phyloP scores from a whole-genome alignment of 2,113 vertebrate species.

The Fregata magnificens region DNA sequence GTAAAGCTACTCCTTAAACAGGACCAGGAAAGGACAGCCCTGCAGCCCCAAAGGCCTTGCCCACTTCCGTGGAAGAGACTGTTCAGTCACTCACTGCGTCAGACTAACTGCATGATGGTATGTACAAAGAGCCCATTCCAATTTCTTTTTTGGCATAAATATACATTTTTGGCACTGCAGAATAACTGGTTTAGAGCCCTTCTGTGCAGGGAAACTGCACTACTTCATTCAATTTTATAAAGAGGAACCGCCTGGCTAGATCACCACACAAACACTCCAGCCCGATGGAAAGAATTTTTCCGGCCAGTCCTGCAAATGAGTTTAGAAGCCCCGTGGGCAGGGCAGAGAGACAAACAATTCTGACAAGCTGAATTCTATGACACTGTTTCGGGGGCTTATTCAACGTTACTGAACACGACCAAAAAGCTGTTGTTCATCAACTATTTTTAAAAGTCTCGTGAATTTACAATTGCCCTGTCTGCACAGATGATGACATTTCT shows the following conservation, averaged over 20 bases:
- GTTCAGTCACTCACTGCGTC: not conserved
- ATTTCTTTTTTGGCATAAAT: not conserved
- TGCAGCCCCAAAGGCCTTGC: not conserved
- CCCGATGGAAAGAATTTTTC: not conserved
- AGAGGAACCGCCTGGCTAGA: not conserved
- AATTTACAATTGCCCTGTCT: not conserved
- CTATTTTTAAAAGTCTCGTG: not conserved
- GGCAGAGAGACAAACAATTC: not conserved
- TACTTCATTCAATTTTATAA: not conserved
- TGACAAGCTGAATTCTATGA: not conserved
- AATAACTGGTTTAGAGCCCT: not conserved
- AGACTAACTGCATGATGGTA: not conserved
- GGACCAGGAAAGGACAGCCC: not conserved
- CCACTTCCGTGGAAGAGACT: not conserved
- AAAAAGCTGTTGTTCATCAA: not conserved
- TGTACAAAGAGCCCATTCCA: not conserved
- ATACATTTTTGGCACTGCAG: not conserved
- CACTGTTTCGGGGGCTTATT: not conserved
- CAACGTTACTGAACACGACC: not conserved
- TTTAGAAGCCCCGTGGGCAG: not conserved
- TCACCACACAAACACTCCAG: not conserved
- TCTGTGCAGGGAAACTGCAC: not conserved
- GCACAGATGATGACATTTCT: not conserved
- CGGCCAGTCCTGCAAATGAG: not conserved
- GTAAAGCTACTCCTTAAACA: not conserved